These are phyloP conservation scores for Symphodus melops DNA, from an alignment of 2,113 vertebrate genomes.

Conservation along the genomic window DNA sequence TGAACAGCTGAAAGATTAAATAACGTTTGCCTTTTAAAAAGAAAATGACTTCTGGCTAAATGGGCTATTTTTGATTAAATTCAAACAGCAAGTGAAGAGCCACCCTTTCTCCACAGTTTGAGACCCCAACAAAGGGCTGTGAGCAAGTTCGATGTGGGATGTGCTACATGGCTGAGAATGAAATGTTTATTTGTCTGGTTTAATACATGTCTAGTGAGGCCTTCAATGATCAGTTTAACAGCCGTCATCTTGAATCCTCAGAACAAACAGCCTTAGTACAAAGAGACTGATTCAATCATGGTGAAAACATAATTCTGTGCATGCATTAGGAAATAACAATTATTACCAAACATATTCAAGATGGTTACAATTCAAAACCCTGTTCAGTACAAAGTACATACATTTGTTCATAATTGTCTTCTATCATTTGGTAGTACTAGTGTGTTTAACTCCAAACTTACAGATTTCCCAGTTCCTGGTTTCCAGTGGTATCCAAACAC, in stretches of 20 bases:
- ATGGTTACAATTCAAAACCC: neutral
- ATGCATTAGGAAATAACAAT: conserved; percentile 24
- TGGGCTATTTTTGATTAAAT: conserved; percentile 99
- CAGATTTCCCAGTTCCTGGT: conserved; percentile 88
- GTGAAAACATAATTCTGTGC: conserved; percentile 36
- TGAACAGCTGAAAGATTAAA: conserved; percentile 99
- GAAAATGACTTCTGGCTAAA: conserved; percentile 99
- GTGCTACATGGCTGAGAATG: conserved; percentile 93
- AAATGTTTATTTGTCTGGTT: conserved; percentile 92
- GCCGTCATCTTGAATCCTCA: conserved; percentile 82
- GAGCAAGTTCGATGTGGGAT: conserved; percentile 89
- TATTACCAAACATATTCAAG: conserved; percentile 6
- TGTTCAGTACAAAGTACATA: conserved; percentile 10
- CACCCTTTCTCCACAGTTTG: conserved; percentile 90
- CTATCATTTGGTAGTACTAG: neutral
- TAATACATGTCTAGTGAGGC: conserved; percentile 92
- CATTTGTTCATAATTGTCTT: conserved; percentile 27
- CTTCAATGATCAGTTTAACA: conserved; percentile 89
- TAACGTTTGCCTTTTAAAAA: conserved; percentile 99
- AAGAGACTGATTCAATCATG: conserved; percentile 45
- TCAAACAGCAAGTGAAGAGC: conserved; percentile 99
- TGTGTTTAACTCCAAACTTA: conserved; percentile 72
- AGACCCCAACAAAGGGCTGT: conserved; percentile 90
- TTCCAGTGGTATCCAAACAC: conserved; percentile 98
- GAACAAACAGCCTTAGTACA: conserved; percentile 64